Evolutionary conservation across 1,140 invertebrate genomes (phyloP).

Genomic region (Elymnias hypermnestra): DNA sequence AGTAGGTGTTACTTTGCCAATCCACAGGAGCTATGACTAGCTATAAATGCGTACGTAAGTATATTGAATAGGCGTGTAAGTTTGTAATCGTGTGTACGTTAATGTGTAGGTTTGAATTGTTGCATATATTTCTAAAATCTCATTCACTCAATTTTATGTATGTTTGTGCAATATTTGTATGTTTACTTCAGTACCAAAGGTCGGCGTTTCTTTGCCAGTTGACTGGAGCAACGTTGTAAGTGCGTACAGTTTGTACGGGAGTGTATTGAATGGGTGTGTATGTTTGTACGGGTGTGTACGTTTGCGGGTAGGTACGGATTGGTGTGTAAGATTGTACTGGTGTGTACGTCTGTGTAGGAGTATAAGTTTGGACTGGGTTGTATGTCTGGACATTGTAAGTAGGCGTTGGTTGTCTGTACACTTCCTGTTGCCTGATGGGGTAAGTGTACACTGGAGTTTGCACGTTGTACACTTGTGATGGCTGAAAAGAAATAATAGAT

Average conservation of each 20-base stretch:
- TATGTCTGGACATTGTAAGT: not conserved
- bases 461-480: not conserved
- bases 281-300: conserved; percentile 7
- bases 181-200: conserved; percentile 22
- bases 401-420: not conserved
- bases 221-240: not conserved
- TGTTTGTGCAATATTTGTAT: not conserved
- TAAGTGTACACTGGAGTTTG: not conserved
- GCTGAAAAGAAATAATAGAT: not conserved
- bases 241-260: too few species aligned
- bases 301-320: not conserved
- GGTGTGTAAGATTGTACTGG: conserved; percentile 8
- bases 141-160: not conserved
- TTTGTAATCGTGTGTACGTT: too few species aligned
- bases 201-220: conserved; percentile 7
- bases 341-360: conserved; percentile 5
- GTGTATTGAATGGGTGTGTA: too few species aligned
- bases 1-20: too few species aligned
- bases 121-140: too few species aligned
- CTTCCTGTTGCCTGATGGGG: not conserved
- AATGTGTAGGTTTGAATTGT: too few species aligned
- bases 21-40: too few species aligned
- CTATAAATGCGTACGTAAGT: too few species aligned
- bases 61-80: too few species aligned
- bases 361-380: conserved; percentile 4